Conservation (phyloP, 2,113 vertebrate species). For the Montifringilla adamsi region DNA sequence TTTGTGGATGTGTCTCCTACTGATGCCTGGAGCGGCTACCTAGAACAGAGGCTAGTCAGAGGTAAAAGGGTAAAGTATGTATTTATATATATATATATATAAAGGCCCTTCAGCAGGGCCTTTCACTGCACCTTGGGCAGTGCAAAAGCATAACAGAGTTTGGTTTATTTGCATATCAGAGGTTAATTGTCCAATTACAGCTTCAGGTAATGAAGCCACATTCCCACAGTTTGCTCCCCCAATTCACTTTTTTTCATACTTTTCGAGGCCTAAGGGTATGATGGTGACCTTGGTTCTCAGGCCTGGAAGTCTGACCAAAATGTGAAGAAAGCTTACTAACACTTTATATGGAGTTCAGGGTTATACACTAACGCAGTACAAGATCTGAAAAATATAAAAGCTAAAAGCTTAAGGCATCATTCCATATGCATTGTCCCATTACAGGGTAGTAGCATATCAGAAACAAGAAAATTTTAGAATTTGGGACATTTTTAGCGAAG, state of each 20-base stretch:
- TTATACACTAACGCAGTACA: neutral
- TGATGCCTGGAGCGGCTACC: neutral
- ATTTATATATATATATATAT: too few species aligned
- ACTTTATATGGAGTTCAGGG: neutral
- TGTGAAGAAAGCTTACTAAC: neutral
- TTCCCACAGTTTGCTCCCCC: neutral
- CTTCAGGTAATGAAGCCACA: neutral
- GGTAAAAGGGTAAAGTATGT: neutral
- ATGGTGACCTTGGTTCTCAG: neutral
- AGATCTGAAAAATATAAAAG: neutral
- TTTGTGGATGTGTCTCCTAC: neutral
- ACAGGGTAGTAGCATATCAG: neutral
- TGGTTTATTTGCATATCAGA: neutral
- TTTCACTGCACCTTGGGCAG: neutral
- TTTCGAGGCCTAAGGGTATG: fast-evolving
- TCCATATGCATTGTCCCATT: neutral
- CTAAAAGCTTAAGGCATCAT: neutral
- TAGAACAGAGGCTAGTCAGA: neutral
- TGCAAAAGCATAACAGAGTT: neutral
- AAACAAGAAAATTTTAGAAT: neutral
- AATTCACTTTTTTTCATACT: neutral
- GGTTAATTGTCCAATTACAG: neutral
- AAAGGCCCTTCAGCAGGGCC: neutral
- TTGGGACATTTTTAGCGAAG: neutral
- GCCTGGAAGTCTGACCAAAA: neutral